phyloP scores from a whole-genome alignment of 1,140 invertebrate species.

The Conopomorpha cramerella region DNA sequence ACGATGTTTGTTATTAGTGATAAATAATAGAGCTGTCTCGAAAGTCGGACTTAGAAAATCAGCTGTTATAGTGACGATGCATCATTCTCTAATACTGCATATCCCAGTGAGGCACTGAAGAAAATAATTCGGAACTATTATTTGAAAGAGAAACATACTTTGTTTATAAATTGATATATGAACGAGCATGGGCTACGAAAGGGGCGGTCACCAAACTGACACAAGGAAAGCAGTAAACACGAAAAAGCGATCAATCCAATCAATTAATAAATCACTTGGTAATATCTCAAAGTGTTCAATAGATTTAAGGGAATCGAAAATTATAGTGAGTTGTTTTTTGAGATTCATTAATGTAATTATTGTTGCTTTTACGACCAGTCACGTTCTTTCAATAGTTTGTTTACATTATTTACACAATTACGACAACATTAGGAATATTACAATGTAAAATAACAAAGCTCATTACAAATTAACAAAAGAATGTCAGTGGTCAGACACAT shows the following conservation, averaged over 20 bases:
- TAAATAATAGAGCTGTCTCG: slow-evolving; percentile 60
- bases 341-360: slow-evolving; percentile 39
- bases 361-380: slow-evolving; percentile 22
- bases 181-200: slow-evolving; percentile 61
- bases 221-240: slow-evolving; percentile 64
- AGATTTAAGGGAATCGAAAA: slow-evolving; percentile 25
- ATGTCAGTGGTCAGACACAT: not conserved
- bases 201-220: slow-evolving; percentile 60
- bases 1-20: slow-evolving; percentile 48
- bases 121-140: slow-evolving; percentile 55
- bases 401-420: too few relatives aligned
- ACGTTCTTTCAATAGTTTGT: too few relatives aligned
- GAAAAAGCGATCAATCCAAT: slow-evolving; percentile 63
- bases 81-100: slow-evolving; percentile 60
- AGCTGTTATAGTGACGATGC: slow-evolving; percentile 61
- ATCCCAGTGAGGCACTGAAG: slow-evolving; percentile 56
- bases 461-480: not conserved
- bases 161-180: slow-evolving; percentile 32
- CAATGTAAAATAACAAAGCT: too few relatives aligned
- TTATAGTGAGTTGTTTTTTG: slow-evolving; percentile 57
- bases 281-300: slow-evolving; percentile 23
- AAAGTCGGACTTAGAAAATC: slow-evolving; percentile 55
- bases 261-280: slow-evolving; percentile 45
- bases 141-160: slow-evolving; percentile 53
- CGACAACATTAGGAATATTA: too few relatives aligned